phyloP scores from a whole-genome alignment of 2,888 invertebrate species.

The Apocheima hispidaria region DNA sequence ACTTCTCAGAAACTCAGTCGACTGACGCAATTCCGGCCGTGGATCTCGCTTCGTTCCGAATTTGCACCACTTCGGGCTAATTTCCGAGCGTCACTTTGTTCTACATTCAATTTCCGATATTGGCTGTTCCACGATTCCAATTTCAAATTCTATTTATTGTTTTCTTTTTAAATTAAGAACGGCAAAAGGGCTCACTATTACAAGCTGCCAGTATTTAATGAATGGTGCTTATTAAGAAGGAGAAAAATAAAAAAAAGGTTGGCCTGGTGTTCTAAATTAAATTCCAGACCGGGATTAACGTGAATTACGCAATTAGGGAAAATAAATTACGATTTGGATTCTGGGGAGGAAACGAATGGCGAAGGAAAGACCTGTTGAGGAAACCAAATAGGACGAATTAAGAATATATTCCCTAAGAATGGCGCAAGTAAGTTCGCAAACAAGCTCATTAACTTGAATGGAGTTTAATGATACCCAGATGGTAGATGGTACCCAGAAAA shows the following conservation, averaged over 20 bases:
- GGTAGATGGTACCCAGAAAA: not conserved
- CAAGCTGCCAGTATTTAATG: conserved; percentile 57
- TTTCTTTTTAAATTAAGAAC: conserved; percentile 56
- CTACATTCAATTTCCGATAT: conserved; percentile 85
- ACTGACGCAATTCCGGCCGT: conserved; percentile 84
- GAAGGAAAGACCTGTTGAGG: conserved; percentile 46
- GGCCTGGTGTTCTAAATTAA: conserved; percentile 61
- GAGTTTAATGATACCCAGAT: too few species aligned
- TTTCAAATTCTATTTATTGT: conserved; percentile 60
- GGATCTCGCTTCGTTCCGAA: conserved; percentile 74
- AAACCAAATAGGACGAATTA: conserved; percentile 30
- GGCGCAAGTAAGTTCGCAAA: conserved; percentile 2
- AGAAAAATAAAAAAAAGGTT: conserved; percentile 50
- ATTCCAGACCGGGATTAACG: conserved; percentile 68
- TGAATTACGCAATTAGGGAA: conserved; percentile 74
- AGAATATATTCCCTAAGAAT: conserved; percentile 11
- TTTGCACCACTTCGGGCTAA: conserved; percentile 81
- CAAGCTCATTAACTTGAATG: conserved; percentile 1
- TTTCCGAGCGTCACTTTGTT: conserved; percentile 85
- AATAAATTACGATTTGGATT: conserved; percentile 70
- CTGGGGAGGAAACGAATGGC: conserved; percentile 48
- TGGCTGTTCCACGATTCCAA: conserved; percentile 65
- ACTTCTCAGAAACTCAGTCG: conserved; percentile 76
- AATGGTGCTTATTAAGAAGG: conserved; percentile 53
- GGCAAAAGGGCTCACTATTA: conserved; percentile 46